A percentile compares a stretch with the other conserved stretches of the same genome.
Conservation (phyloP, 2,888 invertebrate species). For the Buathra laborator region DNA sequence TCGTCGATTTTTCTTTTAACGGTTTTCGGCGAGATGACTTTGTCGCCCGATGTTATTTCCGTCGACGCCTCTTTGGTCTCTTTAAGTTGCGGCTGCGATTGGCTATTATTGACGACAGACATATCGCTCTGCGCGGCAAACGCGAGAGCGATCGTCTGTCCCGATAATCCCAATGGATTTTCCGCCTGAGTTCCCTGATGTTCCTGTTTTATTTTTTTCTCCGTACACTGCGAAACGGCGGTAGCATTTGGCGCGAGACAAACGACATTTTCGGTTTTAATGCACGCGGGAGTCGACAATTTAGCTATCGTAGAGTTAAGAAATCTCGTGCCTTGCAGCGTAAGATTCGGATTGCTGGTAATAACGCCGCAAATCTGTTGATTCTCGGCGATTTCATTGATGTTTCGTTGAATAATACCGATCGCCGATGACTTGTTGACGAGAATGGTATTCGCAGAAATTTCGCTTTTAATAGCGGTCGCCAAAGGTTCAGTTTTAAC, state of each 20-base stretch:
- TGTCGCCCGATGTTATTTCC: constrained; percentile 76
- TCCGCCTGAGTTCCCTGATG: constrained; percentile 71
- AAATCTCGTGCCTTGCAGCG: constrained; percentile 79
- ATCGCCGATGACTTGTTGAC: constrained; percentile 80
- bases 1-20: constrained; percentile 83
- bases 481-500: constrained; percentile 64
- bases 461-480: constrained; percentile 43
- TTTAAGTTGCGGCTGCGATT: constrained; percentile 70
- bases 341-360: constrained; percentile 82
- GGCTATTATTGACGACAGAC: constrained; percentile 74
- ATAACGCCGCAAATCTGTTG: constrained; percentile 83
- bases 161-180: constrained; percentile 76
- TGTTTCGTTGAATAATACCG: constrained; percentile 79
- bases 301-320: constrained; percentile 82
- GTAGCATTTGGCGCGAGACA: constrained; percentile 74
- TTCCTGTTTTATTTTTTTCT: constrained; percentile 75
- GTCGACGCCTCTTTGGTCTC: constrained; percentile 77
- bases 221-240: constrained; percentile 71
- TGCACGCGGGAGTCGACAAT: constrained; percentile 71
- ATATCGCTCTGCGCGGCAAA: constrained; percentile 78
- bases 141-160: constrained; percentile 80
- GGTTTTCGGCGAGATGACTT: constrained; percentile 80
- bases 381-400: constrained; percentile 77
- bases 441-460: constrained; percentile 71
- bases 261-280: constrained; percentile 80